Evolutionary conservation across 2,888 invertebrate species (phyloP).

Genomic region (Nesidiocoris tenuis): DNA sequence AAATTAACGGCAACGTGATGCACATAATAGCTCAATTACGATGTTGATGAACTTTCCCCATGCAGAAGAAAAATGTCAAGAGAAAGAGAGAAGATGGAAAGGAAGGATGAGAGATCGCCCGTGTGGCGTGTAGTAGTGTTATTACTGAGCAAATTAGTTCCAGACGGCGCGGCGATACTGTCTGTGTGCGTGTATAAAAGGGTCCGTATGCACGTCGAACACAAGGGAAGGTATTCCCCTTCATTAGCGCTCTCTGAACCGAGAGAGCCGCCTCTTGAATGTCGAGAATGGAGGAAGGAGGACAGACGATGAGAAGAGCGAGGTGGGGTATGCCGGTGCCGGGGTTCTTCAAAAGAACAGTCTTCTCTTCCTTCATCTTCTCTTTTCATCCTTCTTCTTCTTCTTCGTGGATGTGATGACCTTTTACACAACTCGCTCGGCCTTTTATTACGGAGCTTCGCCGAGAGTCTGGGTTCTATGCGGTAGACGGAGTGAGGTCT

Average conservation of each 20-base stretch:
- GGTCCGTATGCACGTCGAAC: background rate
- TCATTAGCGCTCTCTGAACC: background rate
- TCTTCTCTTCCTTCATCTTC: too few species aligned
- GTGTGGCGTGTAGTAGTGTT: slow-evolving; percentile 3
- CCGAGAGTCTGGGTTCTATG: too few species aligned
- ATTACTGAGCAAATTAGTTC: slow-evolving; percentile 34
- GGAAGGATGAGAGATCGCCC: background rate
- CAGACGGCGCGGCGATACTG: background rate
- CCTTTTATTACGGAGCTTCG: background rate
- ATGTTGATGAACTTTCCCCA: background rate
- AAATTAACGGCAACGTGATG: background rate
- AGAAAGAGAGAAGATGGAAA: background rate
- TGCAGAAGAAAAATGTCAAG: background rate
- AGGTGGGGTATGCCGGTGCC: background rate
- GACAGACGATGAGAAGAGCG: background rate
- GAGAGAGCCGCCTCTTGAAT: background rate
- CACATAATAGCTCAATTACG: background rate
- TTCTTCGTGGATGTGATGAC: background rate
- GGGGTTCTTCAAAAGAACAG: background rate
- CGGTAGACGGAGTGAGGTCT: too few species aligned
- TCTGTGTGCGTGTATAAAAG: background rate
- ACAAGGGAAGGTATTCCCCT: background rate
- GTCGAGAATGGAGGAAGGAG: background rate
- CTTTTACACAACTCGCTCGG: background rate
- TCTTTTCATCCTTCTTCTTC: background rate